Base-by-base conservation (phyloP, 2,797 vertebrate species). In the Tarsius wallacei region DNA sequence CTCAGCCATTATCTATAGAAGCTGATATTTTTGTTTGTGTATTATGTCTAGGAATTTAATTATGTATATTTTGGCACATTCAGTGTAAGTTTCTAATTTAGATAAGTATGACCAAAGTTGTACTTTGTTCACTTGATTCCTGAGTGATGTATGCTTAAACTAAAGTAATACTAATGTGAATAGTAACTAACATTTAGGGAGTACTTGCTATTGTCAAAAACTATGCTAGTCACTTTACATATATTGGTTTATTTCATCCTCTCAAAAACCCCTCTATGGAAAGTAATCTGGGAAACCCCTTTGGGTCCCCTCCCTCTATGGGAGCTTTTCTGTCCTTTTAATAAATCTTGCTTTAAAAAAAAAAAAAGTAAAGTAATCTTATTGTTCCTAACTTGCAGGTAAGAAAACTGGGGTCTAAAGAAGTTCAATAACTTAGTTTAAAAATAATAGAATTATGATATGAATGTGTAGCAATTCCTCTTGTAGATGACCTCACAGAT, bases 211-310 rank as follows among this genome's bases (percentile, higher is more conserved):
- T 53, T 97, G 68, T 78, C 42, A 78, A 87, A 93, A 95, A 73
- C 15, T 51, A 10, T 71, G 11, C 13, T 77, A 73, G 42, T 93
- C 36, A 82, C 57, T 93, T 82, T 77, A 61, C 24, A 78, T 73
- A 51, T 71, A 90, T 33, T 94, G 24, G 31, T 77, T 97, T 80
- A 81, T 61, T 96, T 95, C n/a, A 53, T 80, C 70, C 19, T 95
- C 68, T 64, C 33, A 53, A 47, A 74, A 77, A 55, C 10, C 9
- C 11, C 64, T 33, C 57, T 42, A 77, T 42, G 42, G 42, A 42
- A 42, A 42, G 42, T 42, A 42, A 42, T 42, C 42, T 42, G 42
- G 42, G 42, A 4, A 42, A 42, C 42, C 42, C 42, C 42, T 42
- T 42, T 42, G 42, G 42, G 42, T 42, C 42, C 42, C 42, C 42